Evolutionary conservation across 2,888 invertebrate species (phyloP), one percentile per base, ranked within the genome.

Genomic region (Parnassius mnemosyne): DNA sequence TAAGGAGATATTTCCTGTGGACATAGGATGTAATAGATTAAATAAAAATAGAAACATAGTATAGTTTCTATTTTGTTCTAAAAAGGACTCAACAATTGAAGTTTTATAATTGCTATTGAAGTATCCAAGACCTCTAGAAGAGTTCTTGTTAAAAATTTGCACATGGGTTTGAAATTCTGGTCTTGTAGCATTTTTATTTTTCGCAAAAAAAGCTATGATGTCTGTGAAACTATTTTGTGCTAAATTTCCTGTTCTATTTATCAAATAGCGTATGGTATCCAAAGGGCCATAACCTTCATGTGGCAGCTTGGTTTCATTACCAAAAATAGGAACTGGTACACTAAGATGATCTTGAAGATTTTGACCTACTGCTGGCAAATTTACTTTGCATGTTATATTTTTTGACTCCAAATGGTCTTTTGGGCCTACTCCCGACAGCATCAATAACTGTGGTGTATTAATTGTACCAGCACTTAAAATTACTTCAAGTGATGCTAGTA

Each of bases 1-100:
- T 7, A 96, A 78, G 54, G 84, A 81, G 16, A 96, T 75, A 53
- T 75, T 78, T 51, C 94, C 94, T 12, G 80, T 85, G 0, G 93
- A 93, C 71, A 84, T 78, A 0, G 93, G 93, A 68, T 90, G 87
- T 1, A 92, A 65, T 1, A 92, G 70, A 12, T 83, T 76, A 0
- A 92, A 79, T 0, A 76, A 68, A 53, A 87, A 76, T 0, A 77
- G 25, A 1, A 92, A 77, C 0, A 92, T 50, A 7, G 79, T 71
- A 46, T 81, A 64, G 1, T 84, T 68, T 50, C 70, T 67, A 68
- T 79, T 85, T 10, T 74, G 67, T 63, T 82, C 65, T 2, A 70
- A 55, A 52, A 85, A 61, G 5, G 77, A 71, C 2, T 80, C 63
- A 1, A 69, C 67, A 5, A 84, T 67, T 3, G 72, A 60, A 2